Evolutionary conservation across 2,797 vertebrate genomes (phyloP).

Genomic region (Presbytis comata): DNA sequence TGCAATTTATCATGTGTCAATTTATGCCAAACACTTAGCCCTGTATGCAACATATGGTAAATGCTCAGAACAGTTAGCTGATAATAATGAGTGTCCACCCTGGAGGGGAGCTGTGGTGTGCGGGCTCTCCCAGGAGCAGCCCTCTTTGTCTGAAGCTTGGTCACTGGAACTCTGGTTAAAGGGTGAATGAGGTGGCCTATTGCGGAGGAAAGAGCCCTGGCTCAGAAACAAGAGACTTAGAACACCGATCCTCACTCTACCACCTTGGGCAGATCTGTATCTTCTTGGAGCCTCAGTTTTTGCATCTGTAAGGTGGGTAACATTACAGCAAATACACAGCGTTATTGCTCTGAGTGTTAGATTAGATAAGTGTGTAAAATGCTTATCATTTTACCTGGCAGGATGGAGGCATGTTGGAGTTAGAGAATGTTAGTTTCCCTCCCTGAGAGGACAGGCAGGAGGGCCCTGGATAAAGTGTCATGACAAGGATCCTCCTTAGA

Average conservation of each 20-base stretch:
- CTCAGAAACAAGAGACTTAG: neutral
- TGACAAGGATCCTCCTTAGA: neutral
- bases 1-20: neutral
- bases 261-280: neutral
- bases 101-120: neutral
- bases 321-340: accelerated
- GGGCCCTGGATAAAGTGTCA: accelerated
- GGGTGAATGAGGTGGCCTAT: neutral
- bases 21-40: neutral
- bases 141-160: neutral
- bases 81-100: accelerated
- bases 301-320: neutral
- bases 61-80: too few species aligned
- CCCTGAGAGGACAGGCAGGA: neutral
- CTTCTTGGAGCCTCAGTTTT: neutral
- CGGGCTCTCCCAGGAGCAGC: neutral
- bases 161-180: neutral
- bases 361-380: neutral
- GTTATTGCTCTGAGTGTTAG: neutral
- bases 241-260: neutral
- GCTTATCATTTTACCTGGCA: neutral
- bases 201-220: neutral
- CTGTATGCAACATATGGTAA: neutral
- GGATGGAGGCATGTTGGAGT: neutral
- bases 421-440: neutral